Evolutionary conservation across 1,140 invertebrate genomes (phyloP).

Genomic region (Drosophila rufa): DNA sequence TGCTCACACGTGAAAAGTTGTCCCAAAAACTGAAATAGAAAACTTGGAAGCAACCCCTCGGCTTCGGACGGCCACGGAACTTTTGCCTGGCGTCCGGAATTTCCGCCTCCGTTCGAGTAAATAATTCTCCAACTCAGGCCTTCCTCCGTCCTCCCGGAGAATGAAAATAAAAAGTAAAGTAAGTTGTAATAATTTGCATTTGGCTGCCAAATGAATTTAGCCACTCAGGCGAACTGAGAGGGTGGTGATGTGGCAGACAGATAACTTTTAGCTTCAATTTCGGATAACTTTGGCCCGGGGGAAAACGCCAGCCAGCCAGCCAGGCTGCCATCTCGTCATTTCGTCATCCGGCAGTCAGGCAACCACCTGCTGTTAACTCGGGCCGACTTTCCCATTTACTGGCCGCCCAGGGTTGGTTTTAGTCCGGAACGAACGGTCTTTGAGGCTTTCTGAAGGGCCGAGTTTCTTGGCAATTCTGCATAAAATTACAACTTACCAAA

Average conservation of each 20-base stretch:
- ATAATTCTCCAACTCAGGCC: conserved; percentile 63
- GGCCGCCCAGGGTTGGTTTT: conserved; percentile 30
- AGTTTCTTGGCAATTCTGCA: conserved; percentile 25
- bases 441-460: conserved; percentile 27
- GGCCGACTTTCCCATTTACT: conserved; percentile 52
- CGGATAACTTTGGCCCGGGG: conserved; percentile 58
- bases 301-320: conserved; percentile 5
- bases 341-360: neutral
- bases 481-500: conserved; percentile 27
- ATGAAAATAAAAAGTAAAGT: conserved; percentile 64
- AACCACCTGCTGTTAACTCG: conserved; percentile 72
- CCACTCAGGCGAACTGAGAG: conserved; percentile 60
- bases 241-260: conserved; percentile 42
- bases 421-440: conserved; percentile 11
- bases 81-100: conserved; percentile 42
- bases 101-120: conserved; percentile 66
- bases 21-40: conserved; percentile 21
- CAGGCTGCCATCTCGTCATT: conserved; percentile 1
- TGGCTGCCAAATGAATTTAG: conserved; percentile 81
- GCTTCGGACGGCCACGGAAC: conserved; percentile 31
- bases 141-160: conserved; percentile 1
- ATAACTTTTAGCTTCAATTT: conserved; percentile 80
- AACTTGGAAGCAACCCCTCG: conserved; percentile 56
- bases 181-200: conserved; percentile 83
- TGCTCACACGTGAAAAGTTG: conserved; percentile 49